Evolutionary conservation across 2,113 vertebrate genomes (phyloP).

Genomic region (Australoheros scitulus): DNA sequence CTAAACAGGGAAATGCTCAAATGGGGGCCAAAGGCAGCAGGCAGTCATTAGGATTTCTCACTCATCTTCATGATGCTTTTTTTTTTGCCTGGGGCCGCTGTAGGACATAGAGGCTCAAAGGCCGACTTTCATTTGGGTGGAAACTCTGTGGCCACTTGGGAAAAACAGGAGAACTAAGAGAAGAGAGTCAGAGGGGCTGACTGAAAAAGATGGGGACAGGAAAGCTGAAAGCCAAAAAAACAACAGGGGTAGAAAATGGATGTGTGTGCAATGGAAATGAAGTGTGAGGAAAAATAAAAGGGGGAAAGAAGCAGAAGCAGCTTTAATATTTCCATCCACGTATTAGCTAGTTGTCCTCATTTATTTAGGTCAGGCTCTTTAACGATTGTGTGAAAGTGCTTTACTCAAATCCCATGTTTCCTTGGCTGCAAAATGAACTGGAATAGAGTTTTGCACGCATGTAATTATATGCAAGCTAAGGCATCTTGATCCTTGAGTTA

Average conservation of each 20-base stretch:
- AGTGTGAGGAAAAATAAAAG: conserved; percentile 6
- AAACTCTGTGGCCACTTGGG: not conserved
- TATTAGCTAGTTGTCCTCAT: conserved; percentile 52
- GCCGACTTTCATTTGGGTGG: conserved; percentile 4
- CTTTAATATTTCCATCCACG: conserved; percentile 9
- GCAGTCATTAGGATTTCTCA: conserved; percentile 47
- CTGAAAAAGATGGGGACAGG: not conserved
- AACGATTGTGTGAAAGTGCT: conserved; percentile 60
- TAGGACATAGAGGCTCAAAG: conserved; percentile 23
- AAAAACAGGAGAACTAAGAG: not conserved
- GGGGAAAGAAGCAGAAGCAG: conserved; percentile 19
- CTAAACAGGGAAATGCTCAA: conserved; percentile 4
- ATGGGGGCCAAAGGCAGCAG: not conserved
- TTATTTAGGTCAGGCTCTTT: conserved; percentile 63
- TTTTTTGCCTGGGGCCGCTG: conserved; percentile 21
- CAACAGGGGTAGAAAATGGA: not conserved
- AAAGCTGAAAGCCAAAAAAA: conserved; percentile 32
- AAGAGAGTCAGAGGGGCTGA: not conserved
- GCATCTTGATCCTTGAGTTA: conserved; percentile 33
- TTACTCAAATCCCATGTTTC: conserved; percentile 37
- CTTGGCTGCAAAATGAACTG: conserved; percentile 44
- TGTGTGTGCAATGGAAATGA: conserved; percentile 18
- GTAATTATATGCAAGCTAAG: conserved; percentile 30
- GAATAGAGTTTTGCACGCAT: conserved; percentile 40
- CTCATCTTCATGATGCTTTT: conserved; percentile 20